Percentiles rank a stretch among this genome's conserved stretches.
These are phyloP conservation scores for Cyclina sinensis DNA, from an alignment of 1,140 invertebrate genomes.

Conservation along the genomic window DNA sequence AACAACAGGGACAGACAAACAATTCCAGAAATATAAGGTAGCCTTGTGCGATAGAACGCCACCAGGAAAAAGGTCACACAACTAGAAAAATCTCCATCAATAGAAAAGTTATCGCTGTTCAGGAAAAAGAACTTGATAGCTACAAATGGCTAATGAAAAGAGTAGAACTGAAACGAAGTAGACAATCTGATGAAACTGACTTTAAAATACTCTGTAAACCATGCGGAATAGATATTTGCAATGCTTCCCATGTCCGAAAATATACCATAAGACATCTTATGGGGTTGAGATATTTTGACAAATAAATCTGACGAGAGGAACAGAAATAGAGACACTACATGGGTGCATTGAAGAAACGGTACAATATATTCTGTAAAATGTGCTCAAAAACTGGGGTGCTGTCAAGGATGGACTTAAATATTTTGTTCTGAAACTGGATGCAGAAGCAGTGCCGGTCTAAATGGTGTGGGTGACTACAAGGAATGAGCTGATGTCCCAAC, in stretches of 20 bases:
- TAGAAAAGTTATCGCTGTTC: not conserved
- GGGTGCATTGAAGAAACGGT: conserved; percentile 11
- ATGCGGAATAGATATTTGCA: not conserved
- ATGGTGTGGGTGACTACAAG: not conserved
- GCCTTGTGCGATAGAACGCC: too few relatives aligned
- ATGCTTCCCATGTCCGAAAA: conserved; percentile 8
- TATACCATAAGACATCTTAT: not conserved
- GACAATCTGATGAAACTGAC: not conserved
- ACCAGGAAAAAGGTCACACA: too few relatives aligned
- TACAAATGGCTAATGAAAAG: not conserved
- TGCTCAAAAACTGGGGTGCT: conserved; percentile 33
- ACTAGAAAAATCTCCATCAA: too few relatives aligned
- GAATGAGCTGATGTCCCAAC: conserved; percentile 11
- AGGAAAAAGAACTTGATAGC: not conserved
- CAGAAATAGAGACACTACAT: not conserved
- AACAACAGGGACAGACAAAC: too few relatives aligned
- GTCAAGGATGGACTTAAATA: not conserved
- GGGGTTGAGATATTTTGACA: not conserved
- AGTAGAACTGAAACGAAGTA: not conserved
- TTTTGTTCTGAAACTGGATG: conserved; percentile 29
- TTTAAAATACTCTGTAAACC: not conserved
- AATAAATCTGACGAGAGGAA: not conserved
- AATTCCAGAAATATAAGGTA: too few relatives aligned
- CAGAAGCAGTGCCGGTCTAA: not conserved
- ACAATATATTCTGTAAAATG: conserved; percentile 51